These are phyloP conservation scores for Chaetodon trifascialis DNA, from an alignment of 2,113 vertebrate genomes.

Conservation along the genomic window DNA sequence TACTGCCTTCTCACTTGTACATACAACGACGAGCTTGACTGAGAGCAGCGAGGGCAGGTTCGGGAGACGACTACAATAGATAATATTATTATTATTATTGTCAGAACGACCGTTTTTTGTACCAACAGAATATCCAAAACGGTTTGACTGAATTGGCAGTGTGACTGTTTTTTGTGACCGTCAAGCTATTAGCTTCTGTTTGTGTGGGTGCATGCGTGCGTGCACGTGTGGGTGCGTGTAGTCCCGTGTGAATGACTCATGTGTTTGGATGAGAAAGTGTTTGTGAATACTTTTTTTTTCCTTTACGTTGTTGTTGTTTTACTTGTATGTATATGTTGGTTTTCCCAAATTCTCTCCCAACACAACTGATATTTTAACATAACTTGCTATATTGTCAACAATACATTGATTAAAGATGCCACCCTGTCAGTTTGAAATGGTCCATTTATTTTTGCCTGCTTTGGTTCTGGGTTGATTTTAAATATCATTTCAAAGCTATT, in stretches of 20 bases:
- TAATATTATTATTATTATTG: constrained; percentile 64
- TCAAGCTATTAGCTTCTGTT: constrained; percentile 59
- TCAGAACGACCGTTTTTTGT: constrained; percentile 75
- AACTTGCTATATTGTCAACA: constrained; percentile 77
- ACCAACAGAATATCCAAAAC: constrained; percentile 74
- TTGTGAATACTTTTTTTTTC: constrained; percentile 70
- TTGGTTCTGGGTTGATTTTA: not conserved
- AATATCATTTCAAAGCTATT: not conserved
- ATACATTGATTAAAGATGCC: constrained; percentile 79
- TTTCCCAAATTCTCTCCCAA: constrained; percentile 75
- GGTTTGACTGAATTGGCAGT: constrained; percentile 54
- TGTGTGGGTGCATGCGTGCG: constrained; percentile 21
- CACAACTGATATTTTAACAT: constrained; percentile 81
- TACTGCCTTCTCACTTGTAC: constrained; percentile 80
- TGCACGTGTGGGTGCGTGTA: constrained; percentile 44
- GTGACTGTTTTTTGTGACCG: constrained; percentile 49
- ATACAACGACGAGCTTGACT: constrained; percentile 59
- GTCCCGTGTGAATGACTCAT: constrained; percentile 60
- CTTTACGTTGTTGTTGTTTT: constrained; percentile 58
- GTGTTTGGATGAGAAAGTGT: constrained; percentile 44
- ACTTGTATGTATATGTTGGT: constrained; percentile 80
- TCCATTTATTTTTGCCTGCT: constrained; percentile 26
- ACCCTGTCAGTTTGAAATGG: constrained; percentile 74
- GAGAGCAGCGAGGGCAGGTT: constrained; percentile 49
- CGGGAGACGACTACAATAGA: constrained; percentile 41